Evolutionary conservation across 1,140 invertebrate species (phyloP).

Genomic region (Drosophila ohnishii): DNA sequence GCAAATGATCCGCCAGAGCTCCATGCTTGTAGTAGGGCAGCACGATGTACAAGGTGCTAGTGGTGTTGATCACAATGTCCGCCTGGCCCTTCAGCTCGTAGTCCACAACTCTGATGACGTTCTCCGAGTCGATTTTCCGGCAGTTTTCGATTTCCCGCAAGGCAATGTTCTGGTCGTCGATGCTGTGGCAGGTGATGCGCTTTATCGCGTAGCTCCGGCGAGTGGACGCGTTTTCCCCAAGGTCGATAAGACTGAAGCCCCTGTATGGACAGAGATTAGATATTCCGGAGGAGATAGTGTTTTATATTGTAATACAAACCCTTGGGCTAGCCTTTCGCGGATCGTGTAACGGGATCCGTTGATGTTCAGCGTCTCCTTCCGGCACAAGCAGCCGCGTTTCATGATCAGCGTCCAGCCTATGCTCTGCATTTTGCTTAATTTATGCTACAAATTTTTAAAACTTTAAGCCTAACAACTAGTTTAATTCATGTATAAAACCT

Average conservation of each 20-base stretch:
- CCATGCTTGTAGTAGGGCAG: conserved; percentile 92
- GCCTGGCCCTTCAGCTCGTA: conserved; percentile 85
- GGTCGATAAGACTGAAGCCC: conserved; percentile 92
- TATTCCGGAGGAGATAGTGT: conserved; percentile 12
- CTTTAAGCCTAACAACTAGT: conserved; percentile 67
- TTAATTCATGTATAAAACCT: conserved; percentile 66
- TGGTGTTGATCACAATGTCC: conserved; percentile 88
- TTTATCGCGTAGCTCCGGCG: conserved; percentile 91
- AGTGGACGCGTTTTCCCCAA: conserved; percentile 89
- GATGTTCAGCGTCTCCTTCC: conserved; percentile 88
- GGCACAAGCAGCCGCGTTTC: conserved; percentile 92
- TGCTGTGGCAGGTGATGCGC: conserved; percentile 90
- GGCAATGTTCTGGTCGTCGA: conserved; percentile 90
- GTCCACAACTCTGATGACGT: conserved; percentile 91
- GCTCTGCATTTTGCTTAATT: conserved; percentile 86
- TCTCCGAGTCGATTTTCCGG: conserved; percentile 88
- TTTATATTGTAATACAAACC: conserved; percentile 84
- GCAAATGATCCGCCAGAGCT: conserved; percentile 89
- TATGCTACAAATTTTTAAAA: conserved; percentile 57
- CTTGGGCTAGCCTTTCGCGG: conserved; percentile 89
- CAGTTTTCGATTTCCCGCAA: conserved; percentile 91
- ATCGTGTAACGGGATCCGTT: conserved; percentile 89
- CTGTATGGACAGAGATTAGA: conserved; percentile 83
- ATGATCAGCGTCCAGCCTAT: conserved; percentile 88
- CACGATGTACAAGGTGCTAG: conserved; percentile 90